These are phyloP conservation scores for Condylura cristata DNA, from an alignment of 2,113 vertebrate genomes.

Conservation along the genomic window DNA sequence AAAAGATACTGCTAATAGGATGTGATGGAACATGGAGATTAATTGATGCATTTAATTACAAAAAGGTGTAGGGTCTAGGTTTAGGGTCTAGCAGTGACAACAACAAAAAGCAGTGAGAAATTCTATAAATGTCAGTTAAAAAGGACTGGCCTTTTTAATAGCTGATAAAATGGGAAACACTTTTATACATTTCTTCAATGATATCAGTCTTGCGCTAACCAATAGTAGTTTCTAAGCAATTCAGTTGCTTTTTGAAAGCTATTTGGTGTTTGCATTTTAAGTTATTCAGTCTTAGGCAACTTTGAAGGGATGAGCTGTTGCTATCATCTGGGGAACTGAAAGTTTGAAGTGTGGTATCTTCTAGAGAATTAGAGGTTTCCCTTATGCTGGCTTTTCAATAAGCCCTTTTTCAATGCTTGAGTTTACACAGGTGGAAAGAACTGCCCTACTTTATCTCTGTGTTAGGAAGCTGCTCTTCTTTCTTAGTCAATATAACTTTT, in stretches of 20 bases:
- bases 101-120: slow-evolving; percentile 8
- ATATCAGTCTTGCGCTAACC: background rate
- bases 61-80: slow-evolving; percentile 51
- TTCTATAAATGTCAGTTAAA: background rate
- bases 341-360: slow-evolving; percentile 25
- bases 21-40: background rate
- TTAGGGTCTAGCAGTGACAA: slow-evolving; percentile 2
- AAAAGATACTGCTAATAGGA: slow-evolving; percentile 1
- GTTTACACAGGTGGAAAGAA: slow-evolving; percentile 35
- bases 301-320: background rate
- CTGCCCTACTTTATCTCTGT: background rate
- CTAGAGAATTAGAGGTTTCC: background rate
- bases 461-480: background rate
- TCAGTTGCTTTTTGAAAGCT: slow-evolving; percentile 43
- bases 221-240: slow-evolving; percentile 40
- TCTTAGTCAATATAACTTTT: slow-evolving; percentile 6
- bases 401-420: background rate
- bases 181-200: slow-evolving; percentile 11
- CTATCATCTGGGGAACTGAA: background rate
- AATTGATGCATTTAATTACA: slow-evolving; percentile 35
- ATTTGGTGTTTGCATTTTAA: slow-evolving; percentile 52
- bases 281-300: background rate
- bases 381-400: background rate
- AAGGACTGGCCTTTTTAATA: background rate
- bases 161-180: background rate